Percentiles rank a stretch among this genome's conserved stretches.
Evolutionary conservation across 2,888 invertebrate species (phyloP).

Genomic region (Coecobrya sp.): DNA sequence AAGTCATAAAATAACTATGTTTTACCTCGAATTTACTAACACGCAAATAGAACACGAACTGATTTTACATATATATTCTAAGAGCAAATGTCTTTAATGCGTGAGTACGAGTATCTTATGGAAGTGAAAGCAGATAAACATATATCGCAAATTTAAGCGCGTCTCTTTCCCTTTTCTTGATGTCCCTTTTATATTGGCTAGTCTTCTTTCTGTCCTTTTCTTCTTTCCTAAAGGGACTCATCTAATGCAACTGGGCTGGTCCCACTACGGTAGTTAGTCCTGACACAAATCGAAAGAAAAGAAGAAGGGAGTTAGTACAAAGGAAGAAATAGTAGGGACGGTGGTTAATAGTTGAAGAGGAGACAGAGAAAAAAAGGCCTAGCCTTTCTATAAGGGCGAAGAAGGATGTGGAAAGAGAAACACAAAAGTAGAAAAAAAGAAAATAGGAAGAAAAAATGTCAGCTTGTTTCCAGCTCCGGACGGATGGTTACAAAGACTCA

Average conservation of each 20-base stretch:
- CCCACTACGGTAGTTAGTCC: conserved; percentile 75
- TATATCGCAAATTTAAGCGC: not conserved
- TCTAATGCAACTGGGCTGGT: conserved; percentile 76
- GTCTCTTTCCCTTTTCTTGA: not conserved
- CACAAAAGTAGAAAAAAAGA: not conserved
- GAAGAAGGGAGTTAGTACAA: not conserved
- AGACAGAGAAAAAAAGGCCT: not conserved
- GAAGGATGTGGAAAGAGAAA: not conserved
- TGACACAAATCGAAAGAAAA: conserved; percentile 70
- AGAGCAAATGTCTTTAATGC: conserved; percentile 26
- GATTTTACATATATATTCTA: not conserved
- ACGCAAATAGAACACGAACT: not conserved
- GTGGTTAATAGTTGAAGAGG: conserved; percentile 6
- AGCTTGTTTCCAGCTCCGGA: conserved; percentile 75
- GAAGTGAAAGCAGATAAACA: conserved; percentile 59
- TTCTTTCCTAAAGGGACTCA: conserved; percentile 64
- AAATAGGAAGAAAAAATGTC: conserved; percentile 67
- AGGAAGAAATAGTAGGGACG: conserved; percentile 11
- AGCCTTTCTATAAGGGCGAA: not conserved
- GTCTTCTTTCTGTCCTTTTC: not conserved
- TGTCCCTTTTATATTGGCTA: conserved; percentile 64
- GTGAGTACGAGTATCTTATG: conserved; percentile 36
- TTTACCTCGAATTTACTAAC: too few species aligned
- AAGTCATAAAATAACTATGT: too few species aligned
- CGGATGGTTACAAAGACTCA: conserved; percentile 64